phyloP scores from a whole-genome alignment of 2,113 vertebrate genomes.

The Atlantisia rogersi region DNA sequence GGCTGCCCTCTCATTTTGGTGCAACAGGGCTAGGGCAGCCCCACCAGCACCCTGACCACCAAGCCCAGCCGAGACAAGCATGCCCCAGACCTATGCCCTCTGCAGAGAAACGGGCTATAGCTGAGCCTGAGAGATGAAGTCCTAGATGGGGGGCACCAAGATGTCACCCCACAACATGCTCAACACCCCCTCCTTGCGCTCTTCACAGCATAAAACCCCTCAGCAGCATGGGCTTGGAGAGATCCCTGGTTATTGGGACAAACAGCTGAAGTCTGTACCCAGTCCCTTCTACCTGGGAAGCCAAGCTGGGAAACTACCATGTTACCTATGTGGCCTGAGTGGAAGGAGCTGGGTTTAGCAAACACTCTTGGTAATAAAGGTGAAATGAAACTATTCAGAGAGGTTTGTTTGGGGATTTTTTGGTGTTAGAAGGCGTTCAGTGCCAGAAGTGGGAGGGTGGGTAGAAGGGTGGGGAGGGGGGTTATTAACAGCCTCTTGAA shows the following conservation, averaged over 20 bases:
- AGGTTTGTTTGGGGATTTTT: background rate
- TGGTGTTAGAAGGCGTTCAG: background rate
- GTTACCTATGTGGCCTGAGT: background rate
- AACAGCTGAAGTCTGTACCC: constrained; percentile 37
- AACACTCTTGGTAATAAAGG: constrained; percentile 26
- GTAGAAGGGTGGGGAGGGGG: background rate
- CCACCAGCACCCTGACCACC: background rate
- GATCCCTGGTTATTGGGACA: background rate
- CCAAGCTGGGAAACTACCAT: background rate
- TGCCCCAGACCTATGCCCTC: background rate
- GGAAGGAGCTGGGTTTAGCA: constrained; percentile 33
- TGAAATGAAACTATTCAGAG: background rate
- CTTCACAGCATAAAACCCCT: background rate
- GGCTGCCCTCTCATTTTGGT: accelerated
- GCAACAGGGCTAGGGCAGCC: background rate
- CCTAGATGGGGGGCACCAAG: background rate
- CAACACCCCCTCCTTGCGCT: accelerated
- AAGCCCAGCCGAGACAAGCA: background rate
- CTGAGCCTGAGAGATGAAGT: accelerated
- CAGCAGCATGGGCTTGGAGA: background rate
- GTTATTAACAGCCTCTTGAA: background rate
- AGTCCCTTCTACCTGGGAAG: constrained; percentile 13
- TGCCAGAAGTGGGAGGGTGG: background rate
- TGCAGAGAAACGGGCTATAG: background rate
- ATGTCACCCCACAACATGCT: background rate